A percentile compares a stretch with the other conserved stretches of the same genome.
These are phyloP conservation scores for Neoitamus cyanurus DNA, from an alignment of 2,888 invertebrate species.

Conservation along the genomic window DNA sequence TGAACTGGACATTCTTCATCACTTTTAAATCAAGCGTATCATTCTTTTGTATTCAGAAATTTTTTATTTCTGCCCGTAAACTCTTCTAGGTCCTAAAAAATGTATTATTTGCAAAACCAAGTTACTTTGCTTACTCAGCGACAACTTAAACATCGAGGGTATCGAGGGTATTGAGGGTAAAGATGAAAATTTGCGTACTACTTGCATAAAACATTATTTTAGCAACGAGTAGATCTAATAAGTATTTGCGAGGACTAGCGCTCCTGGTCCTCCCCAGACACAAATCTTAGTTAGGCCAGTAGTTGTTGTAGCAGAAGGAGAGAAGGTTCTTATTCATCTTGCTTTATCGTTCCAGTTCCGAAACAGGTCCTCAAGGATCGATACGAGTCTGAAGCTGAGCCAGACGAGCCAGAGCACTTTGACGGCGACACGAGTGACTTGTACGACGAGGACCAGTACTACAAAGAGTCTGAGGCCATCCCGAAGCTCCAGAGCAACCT, in stretches of 20 bases:
- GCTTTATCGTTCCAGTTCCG: constrained; percentile 72
- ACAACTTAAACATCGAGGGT: no score
- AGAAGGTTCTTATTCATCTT: neutral
- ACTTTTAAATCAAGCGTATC: no score
- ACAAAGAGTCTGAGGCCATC: constrained; percentile 71
- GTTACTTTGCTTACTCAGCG: no score
- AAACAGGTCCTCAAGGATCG: constrained; percentile 85
- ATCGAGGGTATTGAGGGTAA: no score
- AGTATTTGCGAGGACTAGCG: neutral
- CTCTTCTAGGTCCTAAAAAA: no score
- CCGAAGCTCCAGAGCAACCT: constrained; percentile 66
- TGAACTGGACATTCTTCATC: no score
- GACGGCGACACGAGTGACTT: constrained; percentile 69
- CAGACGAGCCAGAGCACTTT: constrained; percentile 76
- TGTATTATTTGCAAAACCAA: no score
- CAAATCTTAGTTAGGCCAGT: neutral
- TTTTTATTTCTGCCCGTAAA: no score
- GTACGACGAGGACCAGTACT: constrained; percentile 69
- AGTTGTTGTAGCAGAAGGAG: no score
- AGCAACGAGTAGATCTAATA: neutral
- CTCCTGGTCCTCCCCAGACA: neutral
- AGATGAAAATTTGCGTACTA: no score
- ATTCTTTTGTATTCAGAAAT: no score
- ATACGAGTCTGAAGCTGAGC: constrained; percentile 81
- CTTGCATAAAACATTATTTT: neutral